phyloP scores from a whole-genome alignment of 2,113 vertebrate species.

The Lophius piscatorius region DNA sequence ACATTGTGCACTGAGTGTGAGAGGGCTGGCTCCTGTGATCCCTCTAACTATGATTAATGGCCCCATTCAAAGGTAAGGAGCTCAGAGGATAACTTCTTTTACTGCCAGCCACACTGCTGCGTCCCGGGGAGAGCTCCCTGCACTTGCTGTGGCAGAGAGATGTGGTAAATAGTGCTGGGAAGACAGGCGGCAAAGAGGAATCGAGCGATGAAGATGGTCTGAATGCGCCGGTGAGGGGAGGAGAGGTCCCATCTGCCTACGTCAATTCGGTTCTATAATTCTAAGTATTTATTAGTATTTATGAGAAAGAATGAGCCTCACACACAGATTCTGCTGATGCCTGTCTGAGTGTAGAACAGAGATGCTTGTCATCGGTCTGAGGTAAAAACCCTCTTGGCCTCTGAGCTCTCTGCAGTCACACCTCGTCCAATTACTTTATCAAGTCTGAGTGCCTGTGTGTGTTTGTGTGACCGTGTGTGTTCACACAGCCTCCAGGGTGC shows the following conservation, averaged over 20 bases:
- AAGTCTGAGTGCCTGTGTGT: constrained; percentile 60
- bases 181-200: constrained; percentile 38
- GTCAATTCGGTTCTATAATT: too few relatives aligned
- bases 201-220: constrained; percentile 6
- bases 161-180: constrained; percentile 56
- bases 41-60: constrained; percentile 79
- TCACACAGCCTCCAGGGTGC: constrained; percentile 65
- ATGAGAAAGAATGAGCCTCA: constrained; percentile 3
- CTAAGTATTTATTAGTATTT: neutral
- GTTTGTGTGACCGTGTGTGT: constrained; percentile 42
- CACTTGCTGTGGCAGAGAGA: constrained; percentile 48
- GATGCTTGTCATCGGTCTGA: constrained; percentile 34
- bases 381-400: constrained; percentile 38
- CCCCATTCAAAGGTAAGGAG: constrained; percentile 76
- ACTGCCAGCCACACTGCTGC: constrained; percentile 70
- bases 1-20: constrained; percentile 8
- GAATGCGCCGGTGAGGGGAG: constrained; percentile 16
- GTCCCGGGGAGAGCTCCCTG: constrained; percentile 56
- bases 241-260: neutral
- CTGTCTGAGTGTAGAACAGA: constrained; percentile 4
- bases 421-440: constrained; percentile 80
- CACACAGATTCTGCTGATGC: constrained; percentile 6
- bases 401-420: constrained; percentile 55
- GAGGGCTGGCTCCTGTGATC: constrained; percentile 61
- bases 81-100: constrained; percentile 78